Evolutionary conservation across 2,888 invertebrate genomes (phyloP).

Genomic region (Rutpela maculata): DNA sequence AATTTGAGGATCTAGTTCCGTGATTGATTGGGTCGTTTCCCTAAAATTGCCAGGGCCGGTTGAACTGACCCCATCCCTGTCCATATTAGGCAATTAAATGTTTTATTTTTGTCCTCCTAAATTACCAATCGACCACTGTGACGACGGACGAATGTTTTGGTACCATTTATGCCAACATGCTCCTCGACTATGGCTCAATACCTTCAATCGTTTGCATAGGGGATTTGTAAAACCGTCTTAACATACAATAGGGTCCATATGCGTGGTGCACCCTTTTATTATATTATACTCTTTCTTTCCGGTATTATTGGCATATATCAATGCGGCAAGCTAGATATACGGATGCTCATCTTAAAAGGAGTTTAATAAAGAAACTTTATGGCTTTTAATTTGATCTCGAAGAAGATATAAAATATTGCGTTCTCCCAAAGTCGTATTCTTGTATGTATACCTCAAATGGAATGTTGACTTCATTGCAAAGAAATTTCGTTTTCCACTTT

Average conservation of each 20-base stretch:
- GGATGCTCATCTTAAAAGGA: constrained; percentile 15
- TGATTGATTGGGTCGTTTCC: too few species aligned
- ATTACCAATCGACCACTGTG: too few species aligned
- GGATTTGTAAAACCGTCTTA: constrained; percentile 60
- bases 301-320: constrained; percentile 35
- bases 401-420: constrained; percentile 7
- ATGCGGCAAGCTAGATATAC: constrained; percentile 22
- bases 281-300: constrained; percentile 42
- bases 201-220: constrained; percentile 59
- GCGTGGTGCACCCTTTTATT: constrained; percentile 49
- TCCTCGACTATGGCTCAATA: constrained; percentile 40
- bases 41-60: too few species aligned
- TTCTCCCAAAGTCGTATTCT: neutral
- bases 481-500: too few species aligned
- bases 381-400: constrained; percentile 14
- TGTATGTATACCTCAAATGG: neutral
- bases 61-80: too few species aligned
- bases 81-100: too few species aligned
- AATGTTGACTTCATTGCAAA: too few species aligned
- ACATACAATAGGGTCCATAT: constrained; percentile 61
- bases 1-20: too few species aligned
- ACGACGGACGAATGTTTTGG: too few species aligned
- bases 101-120: too few species aligned
- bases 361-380: constrained; percentile 29
- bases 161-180: constrained; percentile 1